Base-by-base conservation (phyloP, 2,888 invertebrate species). In the Sthenelais limicola region DNA sequence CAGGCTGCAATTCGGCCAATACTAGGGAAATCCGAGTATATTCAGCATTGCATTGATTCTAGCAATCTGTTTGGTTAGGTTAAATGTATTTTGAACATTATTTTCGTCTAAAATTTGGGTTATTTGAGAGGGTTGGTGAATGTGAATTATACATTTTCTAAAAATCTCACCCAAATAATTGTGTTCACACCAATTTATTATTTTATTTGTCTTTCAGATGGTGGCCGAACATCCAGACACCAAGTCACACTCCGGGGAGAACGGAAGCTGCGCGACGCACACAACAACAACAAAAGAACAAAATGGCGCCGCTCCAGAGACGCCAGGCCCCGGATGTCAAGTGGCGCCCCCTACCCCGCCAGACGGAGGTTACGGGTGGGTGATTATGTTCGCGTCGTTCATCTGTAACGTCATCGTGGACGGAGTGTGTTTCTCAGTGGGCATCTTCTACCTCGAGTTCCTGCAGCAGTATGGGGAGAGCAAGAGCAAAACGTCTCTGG, bases 391-490 rank as follows among this genome's bases (percentile, higher is more conserved):
- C 5, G 84, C 83, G 4, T 81, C 85, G 1, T 83, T 86, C 76
- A 33, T 81, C 4, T 80, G 70, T 51, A 79, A 76, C 73, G 72
- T 77, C 52, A 77, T 79, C 49, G 82, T 82, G 73, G 97, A 98
- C 85, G 98, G 98, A 56, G 94, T 97, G 80, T 94, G 96, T 75
- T 95, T 95, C 89, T 93, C 94, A 49, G 94, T 94, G 80, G 94
- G 94, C 12, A 90, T 92, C 74, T 91, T 97, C 79, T 89, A 92
- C 68, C 84, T 88, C 0, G 89, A 91, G 9, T 93, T 97, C 62
- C 88, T 90, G 62, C 75, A 88, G 0, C 91, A 92, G 35, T 95
- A 95, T 83, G 71, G 90, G 0, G 92, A 91, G 85, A 43, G 68
- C 30, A 94, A 94, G 79, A 91, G 93, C 0, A 90, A 92, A 81